Evolutionary conservation across 1,140 invertebrate species (phyloP), one percentile per base, ranked within the genome.

Genomic region (Drosophila sturtevanti): DNA sequence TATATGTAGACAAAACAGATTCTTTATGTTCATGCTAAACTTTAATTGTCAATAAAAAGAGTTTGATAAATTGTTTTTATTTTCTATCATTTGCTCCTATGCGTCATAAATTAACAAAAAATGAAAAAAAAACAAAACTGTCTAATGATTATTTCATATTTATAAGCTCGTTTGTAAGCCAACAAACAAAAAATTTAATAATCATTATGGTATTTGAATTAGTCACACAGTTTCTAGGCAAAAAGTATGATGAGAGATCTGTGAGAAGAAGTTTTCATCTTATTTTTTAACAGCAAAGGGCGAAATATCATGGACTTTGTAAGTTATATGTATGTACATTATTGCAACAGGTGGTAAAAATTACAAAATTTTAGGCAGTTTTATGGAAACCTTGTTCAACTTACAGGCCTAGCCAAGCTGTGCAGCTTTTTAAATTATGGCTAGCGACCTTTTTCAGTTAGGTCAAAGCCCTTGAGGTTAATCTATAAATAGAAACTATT

Each of bases 61-160:
- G 21, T 27, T 63, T 72, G 48, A 70, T 71, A 72, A 71, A 72
- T 72, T 62, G 69, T 35, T 48, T 55, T 18, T n/a, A 14, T 56
- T 44, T 44, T 44, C 7, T 44, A 16, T 16, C 11, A 21, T 21
- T 24, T 27, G 14, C 18, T 48, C 10, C 38, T 11, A 37, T 51
- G 56, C 56, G 44, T 72, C 56, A 72, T 54, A 18, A 22, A 18
- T 16, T 16, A 58, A 69, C 37, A 58, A n/a, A n/a, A 11, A 71
- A 4, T n/a, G n/a, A 7, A 14, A 27, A 27, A 14, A 16, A n/a
- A 11, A 18, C 3, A 9, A 9, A 3, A 10, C 3, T 11, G 41
- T 48, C 16, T 48, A 21, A 48, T 37, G 31, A 58, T 58, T 35
- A 16, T 18, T 58, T 58, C 31, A 37, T 58, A n/a, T 35, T 58